These are phyloP conservation scores for Phrynocephalus versicolor DNA, from an alignment of 2,113 vertebrate genomes.

Conservation along the genomic window DNA sequence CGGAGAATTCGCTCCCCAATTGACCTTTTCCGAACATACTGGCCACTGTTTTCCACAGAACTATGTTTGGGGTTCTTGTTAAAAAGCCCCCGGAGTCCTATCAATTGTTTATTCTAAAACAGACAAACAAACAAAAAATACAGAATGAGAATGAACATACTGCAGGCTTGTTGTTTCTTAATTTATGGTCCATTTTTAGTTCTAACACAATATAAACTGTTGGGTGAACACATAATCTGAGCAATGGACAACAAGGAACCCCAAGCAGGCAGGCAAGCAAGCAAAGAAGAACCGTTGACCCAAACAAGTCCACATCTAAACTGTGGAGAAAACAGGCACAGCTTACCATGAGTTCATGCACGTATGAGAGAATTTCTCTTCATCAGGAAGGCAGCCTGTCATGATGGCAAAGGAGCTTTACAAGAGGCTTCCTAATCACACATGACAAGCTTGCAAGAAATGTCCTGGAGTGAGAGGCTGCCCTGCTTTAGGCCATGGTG, in stretches of 20 bases:
- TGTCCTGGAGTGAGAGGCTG: constrained; percentile 41
- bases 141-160: not conserved
- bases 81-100: constrained; percentile 92
- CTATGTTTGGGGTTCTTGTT: constrained; percentile 83
- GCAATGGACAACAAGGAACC: constrained; percentile 29
- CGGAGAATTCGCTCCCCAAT: constrained; percentile 90
- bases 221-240: not conserved
- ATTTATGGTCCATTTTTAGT: fast-evolving
- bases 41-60: constrained; percentile 76
- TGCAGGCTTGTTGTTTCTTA: constrained; percentile 8
- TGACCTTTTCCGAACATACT: constrained; percentile 84
- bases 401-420: constrained; percentile 37
- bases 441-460: constrained; percentile 43
- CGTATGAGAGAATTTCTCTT: constrained; percentile 25
- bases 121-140: constrained; percentile 11
- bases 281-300: constrained; percentile 25
- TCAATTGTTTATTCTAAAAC: constrained; percentile 87
- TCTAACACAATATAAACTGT: not conserved
- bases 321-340: constrained; percentile 47
- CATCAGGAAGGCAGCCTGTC: constrained; percentile 56
- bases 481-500: constrained; percentile 17
- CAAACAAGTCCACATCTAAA: constrained; percentile 54
- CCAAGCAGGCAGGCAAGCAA: constrained; percentile 38
- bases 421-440: constrained; percentile 43
- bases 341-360: constrained; percentile 71